phyloP scores from a whole-genome alignment of 2,888 invertebrate genomes.

The Nineta flava region DNA sequence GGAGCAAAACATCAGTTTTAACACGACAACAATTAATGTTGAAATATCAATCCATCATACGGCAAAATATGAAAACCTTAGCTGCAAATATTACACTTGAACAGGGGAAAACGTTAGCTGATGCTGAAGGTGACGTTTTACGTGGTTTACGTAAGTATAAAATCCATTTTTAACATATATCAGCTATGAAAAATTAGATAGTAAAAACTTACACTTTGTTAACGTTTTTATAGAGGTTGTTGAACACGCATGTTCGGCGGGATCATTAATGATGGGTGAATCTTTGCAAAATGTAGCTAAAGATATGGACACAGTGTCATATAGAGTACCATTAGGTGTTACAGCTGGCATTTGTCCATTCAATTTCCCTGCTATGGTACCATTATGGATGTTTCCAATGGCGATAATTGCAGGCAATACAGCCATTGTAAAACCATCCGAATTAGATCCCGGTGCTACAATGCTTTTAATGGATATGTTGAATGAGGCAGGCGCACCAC shows the following conservation, averaged over 20 bases:
- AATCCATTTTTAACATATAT: too few relatives aligned
- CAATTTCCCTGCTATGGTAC: slow-evolving; percentile 99
- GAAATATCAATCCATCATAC: slow-evolving; percentile 66
- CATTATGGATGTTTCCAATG: slow-evolving; percentile 87
- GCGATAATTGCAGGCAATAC: slow-evolving; percentile 88
- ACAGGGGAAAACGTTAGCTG: slow-evolving; percentile 92
- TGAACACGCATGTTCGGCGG: slow-evolving; percentile 90
- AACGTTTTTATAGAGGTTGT: slow-evolving; percentile 60
- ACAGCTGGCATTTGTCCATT: slow-evolving; percentile 95
- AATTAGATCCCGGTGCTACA: slow-evolving; percentile 92
- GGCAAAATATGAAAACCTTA: slow-evolving; percentile 74
- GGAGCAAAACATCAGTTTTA: slow-evolving; percentile 84
- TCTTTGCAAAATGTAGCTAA: slow-evolving; percentile 72
- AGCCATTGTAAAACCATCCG: slow-evolving; percentile 88
- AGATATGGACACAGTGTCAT: slow-evolving; percentile 93
- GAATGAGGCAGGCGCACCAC: slow-evolving; percentile 88
- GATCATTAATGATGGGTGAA: slow-evolving; percentile 85
- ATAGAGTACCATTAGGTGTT: slow-evolving; percentile 83
- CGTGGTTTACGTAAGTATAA: slow-evolving; percentile 84
- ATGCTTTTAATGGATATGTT: slow-evolving; percentile 89
- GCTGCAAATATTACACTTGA: slow-evolving; percentile 87
- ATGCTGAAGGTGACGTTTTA: slow-evolving; percentile 96
- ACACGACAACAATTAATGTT: slow-evolving; percentile 65
- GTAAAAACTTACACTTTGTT: too few relatives aligned
- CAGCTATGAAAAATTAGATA: too few relatives aligned